Evolutionary conservation across 2,797 vertebrate genomes (phyloP), one percentile per base, ranked within the genome.

Genomic region (Sebastes vulpes): DNA sequence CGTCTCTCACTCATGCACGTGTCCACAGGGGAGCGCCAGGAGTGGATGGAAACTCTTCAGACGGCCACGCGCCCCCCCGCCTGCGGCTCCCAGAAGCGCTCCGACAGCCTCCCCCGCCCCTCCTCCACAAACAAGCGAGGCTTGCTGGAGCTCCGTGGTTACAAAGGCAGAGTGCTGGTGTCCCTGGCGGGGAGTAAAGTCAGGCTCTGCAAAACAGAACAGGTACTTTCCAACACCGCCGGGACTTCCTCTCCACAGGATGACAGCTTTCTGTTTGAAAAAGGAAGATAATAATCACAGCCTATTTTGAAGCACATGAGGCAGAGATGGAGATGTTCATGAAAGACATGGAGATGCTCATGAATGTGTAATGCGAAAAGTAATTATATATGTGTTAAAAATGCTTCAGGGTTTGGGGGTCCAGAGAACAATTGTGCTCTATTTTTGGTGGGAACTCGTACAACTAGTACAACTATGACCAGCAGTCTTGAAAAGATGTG

Each of bases 191-290:
- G 97, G 83, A 97, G 94, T 90, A 97, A 96, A 84, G 96, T 99
- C 93, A 98, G 97, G 96, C 96, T 99, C 90, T 98, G 97, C 95
- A 99, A 99, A 97, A 98, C 97, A 82, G 97, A 99, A 89, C 97
- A 99, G 98, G 98, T 99, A 96, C 93, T 77, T 77, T n/a, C 65
- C 65, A 67, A 26, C 91, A 79, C 92, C 73, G 21, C 67, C 6
- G 90, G 89, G 92, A 92, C 85, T 90, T 79, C 88, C 84, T 89
- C 83, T 85, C 85, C 53, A 29, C 75, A 81, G 85, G 70, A 89
- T 87, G 92, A 91, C 92, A 84, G 89, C 83, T 92, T 88, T 84
- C 84, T 88, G 89, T 91, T 90, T 86, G 65, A 83, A 85, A 61
- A 48, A 29, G 75, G 66, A 42, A 82, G 83, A 90, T 86, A 59